phyloP scores from a whole-genome alignment of 2,797 vertebrate genomes.

The Pantherophis vulpinus region DNA sequence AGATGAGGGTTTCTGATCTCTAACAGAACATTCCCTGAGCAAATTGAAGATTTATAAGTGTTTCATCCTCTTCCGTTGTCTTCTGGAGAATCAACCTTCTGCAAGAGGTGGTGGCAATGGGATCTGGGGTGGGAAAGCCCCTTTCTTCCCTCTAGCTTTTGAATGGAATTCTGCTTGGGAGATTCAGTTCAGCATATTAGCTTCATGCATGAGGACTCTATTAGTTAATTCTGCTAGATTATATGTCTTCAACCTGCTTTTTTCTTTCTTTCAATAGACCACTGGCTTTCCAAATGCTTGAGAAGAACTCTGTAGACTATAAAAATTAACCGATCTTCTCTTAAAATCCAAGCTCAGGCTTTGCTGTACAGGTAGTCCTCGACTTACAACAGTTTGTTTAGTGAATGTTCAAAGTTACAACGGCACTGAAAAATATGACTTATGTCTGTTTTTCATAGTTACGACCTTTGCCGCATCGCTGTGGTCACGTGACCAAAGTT shows the following conservation, averaged over 20 bases:
- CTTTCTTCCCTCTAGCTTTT: neutral
- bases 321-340: neutral
- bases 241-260: neutral
- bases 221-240: neutral
- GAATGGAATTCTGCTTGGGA: neutral
- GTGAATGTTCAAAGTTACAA: neutral
- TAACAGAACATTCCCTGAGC: neutral
- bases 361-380: neutral
- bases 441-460: neutral
- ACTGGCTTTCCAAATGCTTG: neutral
- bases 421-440: neutral
- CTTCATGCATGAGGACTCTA: neutral
- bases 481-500: neutral
- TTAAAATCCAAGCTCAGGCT: neutral
- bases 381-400: neutral
- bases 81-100: neutral
- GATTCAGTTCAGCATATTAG: neutral
- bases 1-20: neutral
- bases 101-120: neutral
- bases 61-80: neutral
- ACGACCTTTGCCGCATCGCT: neutral
- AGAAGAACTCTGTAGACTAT: neutral
- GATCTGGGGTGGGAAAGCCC: neutral
- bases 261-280: neutral
- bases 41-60: no score